Percentiles rank a stretch among this genome's conserved stretches.
phyloP scores from a whole-genome alignment of 2,888 invertebrate species.

The Ochropacha duplaris region DNA sequence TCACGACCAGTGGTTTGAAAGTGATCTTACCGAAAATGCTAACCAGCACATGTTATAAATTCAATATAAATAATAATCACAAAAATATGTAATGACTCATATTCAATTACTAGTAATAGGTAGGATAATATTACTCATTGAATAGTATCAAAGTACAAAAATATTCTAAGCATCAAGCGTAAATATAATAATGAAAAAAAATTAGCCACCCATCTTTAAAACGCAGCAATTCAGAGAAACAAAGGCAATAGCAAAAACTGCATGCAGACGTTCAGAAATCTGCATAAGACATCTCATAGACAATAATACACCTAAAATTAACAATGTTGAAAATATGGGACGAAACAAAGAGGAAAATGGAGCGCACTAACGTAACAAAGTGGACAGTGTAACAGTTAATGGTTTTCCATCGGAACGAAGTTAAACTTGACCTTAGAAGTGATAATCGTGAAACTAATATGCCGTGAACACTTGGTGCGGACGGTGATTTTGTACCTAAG shows the following conservation, averaged over 20 bases:
- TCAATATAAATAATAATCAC: background rate
- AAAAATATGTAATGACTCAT: background rate
- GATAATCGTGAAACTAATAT: slow-evolving; percentile 8
- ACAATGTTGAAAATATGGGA: background rate
- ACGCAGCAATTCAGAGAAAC: background rate
- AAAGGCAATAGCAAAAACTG: background rate
- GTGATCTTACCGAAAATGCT: no score
- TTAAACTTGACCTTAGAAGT: slow-evolving; percentile 5
- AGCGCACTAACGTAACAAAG: slow-evolving; percentile 1
- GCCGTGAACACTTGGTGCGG: slow-evolving; percentile 3
- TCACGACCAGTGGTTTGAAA: no score
- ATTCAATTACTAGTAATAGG: background rate
- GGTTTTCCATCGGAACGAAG: background rate
- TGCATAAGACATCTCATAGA: background rate
- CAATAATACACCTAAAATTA: background rate
- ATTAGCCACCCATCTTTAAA: background rate
- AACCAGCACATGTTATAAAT: no score
- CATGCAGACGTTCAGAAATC: background rate
- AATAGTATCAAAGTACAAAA: background rate
- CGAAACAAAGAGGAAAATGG: background rate
- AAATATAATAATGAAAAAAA: background rate
- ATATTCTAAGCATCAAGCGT: background rate
- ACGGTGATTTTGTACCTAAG: background rate
- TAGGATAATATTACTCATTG: background rate
- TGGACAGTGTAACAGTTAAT: slow-evolving; percentile 6